These are phyloP conservation scores for Triplophysa tibetana DNA, from an alignment of 2,113 vertebrate genomes.

Conservation along the genomic window DNA sequence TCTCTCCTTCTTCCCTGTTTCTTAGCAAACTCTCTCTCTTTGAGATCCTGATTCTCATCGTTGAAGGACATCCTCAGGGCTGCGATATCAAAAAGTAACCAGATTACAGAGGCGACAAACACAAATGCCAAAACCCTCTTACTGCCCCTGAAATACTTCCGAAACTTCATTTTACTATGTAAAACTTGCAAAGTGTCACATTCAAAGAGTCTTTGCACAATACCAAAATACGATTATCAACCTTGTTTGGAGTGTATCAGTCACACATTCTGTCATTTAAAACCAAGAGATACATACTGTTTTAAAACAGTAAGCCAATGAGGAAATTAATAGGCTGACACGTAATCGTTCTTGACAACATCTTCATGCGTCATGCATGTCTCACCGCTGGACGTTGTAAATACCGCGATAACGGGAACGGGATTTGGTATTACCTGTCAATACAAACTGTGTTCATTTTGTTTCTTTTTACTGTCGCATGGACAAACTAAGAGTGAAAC, in stretches of 20 bases:
- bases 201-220: not conserved
- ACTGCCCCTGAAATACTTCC: slow-evolving; percentile 84
- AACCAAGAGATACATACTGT: no score
- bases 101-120: slow-evolving; percentile 86
- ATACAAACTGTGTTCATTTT: not conserved
- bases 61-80: slow-evolving; percentile 85
- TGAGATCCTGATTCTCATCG: slow-evolving; percentile 73
- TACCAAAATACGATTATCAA: not conserved
- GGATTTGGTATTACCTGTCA: slow-evolving; percentile 3
- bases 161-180: slow-evolving; percentile 71
- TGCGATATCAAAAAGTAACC: slow-evolving; percentile 93
- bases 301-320: no score
- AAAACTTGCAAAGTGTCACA: not conserved
- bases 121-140: slow-evolving; percentile 85
- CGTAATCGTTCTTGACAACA: no score
- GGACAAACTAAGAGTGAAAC: not conserved
- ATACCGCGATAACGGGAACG: slow-evolving; percentile 9
- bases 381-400: not conserved
- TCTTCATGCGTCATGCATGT: no score
- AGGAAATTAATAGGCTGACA: no score
- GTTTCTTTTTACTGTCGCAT: not conserved
- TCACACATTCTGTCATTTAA: no score
- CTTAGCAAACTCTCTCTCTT: slow-evolving; percentile 59
- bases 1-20: slow-evolving; percentile 44
- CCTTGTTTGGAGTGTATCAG: not conserved